Conservation (phyloP, 2,888 invertebrate genomes). For the Drosophila leonis region DNA sequence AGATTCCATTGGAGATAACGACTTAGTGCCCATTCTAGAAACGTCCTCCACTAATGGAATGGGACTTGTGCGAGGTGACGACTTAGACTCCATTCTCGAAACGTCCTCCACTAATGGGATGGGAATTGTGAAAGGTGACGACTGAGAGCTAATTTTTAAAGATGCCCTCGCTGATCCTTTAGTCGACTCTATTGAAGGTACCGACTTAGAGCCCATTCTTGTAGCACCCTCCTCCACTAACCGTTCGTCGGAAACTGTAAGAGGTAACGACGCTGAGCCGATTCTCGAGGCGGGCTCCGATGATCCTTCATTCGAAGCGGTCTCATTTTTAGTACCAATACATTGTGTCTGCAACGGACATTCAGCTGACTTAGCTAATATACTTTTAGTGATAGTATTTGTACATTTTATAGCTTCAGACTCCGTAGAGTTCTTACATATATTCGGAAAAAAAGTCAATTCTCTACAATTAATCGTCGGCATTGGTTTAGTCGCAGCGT, state of each 20-base stretch:
- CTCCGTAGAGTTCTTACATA: too few species aligned
- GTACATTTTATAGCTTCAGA: background rate
- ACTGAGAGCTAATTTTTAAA: background rate
- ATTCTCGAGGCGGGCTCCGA: background rate
- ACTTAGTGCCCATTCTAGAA: background rate
- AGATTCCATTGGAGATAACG: background rate
- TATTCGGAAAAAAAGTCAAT: background rate
- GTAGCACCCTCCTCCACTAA: background rate
- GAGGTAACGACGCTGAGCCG: background rate
- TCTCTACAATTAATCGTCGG: background rate
- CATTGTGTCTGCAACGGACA: too few species aligned
- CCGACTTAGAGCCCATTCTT: background rate
- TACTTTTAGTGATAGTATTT: background rate
- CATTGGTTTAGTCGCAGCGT: background rate
- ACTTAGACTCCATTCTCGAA: background rate
- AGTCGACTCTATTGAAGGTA: background rate
- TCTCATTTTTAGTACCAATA: too few species aligned
- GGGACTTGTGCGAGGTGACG: background rate
- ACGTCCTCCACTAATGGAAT: background rate
- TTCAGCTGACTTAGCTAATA: background rate
- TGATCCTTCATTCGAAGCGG: background rate
- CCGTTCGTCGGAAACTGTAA: too few species aligned
- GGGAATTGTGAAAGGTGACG: background rate
- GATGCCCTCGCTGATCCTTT: background rate
- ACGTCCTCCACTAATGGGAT: background rate